A percentile compares a stretch with the other conserved stretches of the same genome.
Evolutionary conservation across 2,113 vertebrate species (phyloP).

Genomic region (Sylvicapra grimmia): DNA sequence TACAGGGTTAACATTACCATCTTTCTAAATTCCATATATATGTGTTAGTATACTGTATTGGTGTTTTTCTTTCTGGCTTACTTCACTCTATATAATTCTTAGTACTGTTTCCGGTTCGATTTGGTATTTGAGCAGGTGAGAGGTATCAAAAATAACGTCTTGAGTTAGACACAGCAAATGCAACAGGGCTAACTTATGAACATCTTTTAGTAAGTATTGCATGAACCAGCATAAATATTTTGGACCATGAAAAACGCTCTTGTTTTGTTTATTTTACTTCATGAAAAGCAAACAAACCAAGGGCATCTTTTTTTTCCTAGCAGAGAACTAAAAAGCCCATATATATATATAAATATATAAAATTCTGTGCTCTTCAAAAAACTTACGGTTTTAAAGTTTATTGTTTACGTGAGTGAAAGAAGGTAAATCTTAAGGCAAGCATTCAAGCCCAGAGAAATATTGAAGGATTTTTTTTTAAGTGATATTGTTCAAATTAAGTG

Average conservation of each 20-base stretch:
- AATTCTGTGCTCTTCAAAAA: slow-evolving; percentile 59
- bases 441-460: background rate
- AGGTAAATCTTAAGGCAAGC: background rate
- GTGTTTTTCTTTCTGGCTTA: too few species aligned
- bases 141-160: background rate
- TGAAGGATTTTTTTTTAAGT: background rate
- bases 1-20: too few species aligned
- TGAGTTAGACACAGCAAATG: background rate
- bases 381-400: slow-evolving; percentile 71
- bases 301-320: background rate
- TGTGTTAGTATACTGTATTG: too few species aligned
- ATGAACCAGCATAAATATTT: background rate
- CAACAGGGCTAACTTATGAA: background rate
- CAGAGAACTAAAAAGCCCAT: background rate
- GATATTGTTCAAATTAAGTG: background rate
- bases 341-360: background rate
- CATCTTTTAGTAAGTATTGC: background rate
- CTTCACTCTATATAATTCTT: background rate
- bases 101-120: background rate
- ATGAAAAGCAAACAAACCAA: background rate
- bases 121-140: background rate
- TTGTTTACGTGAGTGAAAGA: background rate
- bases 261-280: background rate
- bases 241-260: background rate
- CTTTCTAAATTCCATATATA: too few species aligned